A percentile compares a stretch with the other conserved stretches of the same genome.
phyloP scores from a whole-genome alignment of 2,888 invertebrate species.

The Pyrrhia umbra region DNA sequence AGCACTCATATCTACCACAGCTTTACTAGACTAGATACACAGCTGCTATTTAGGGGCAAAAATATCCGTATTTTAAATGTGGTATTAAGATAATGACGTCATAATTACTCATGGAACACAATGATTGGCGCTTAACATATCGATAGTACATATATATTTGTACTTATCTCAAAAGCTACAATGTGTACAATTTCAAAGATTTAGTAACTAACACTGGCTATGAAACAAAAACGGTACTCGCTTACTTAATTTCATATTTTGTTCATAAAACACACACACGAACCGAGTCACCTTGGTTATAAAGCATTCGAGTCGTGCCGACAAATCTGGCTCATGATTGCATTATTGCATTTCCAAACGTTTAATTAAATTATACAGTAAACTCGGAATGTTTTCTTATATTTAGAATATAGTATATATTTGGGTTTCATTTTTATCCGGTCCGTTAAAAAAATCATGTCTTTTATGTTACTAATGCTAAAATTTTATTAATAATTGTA shows the following conservation, averaged over 20 bases:
- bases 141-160: neutral
- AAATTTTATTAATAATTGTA: too few species aligned
- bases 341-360: slow-evolving; percentile 76
- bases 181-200: too few species aligned
- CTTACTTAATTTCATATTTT: neutral
- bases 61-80: slow-evolving; percentile 1
- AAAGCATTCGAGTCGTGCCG: slow-evolving; percentile 62
- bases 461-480: too few species aligned
- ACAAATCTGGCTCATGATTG: slow-evolving; percentile 74
- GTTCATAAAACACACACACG: neutral
- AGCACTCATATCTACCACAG: neutral
- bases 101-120: neutral
- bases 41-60: neutral
- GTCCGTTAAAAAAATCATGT: too few species aligned
- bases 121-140: neutral
- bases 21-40: too few species aligned
- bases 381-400: slow-evolving; percentile 4
- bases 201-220: too few species aligned
- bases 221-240: neutral
- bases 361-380: slow-evolving; percentile 72
- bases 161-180: neutral
- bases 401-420: neutral
- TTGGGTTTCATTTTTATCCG: neutral
- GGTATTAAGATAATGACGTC: neutral
- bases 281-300: neutral